Percentiles rank a stretch among this genome's conserved stretches.
phyloP scores from a whole-genome alignment of 2,888 invertebrate genomes.

The Lucinisca nassula region DNA sequence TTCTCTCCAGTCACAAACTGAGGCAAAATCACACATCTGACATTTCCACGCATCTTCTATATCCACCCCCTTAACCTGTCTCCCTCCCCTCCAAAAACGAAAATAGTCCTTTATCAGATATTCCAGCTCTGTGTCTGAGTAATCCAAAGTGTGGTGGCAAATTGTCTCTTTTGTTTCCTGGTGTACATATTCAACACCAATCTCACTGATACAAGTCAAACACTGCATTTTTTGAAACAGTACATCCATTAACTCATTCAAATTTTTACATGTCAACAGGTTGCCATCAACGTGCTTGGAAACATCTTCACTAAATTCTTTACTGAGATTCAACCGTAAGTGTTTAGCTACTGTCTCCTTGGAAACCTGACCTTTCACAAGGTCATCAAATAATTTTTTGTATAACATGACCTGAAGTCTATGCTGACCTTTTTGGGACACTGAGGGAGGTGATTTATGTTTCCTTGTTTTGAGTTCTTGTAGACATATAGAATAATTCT shows the following conservation, averaged over 20 bases:
- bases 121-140: constrained; percentile 75
- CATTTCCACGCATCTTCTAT: constrained; percentile 87
- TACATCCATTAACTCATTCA: constrained; percentile 70
- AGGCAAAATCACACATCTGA: constrained; percentile 82
- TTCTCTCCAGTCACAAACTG: constrained; percentile 84
- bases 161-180: constrained; percentile 80
- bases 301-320: constrained; percentile 76
- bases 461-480: constrained; percentile 84
- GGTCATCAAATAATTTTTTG: constrained; percentile 84
- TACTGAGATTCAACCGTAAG: constrained; percentile 74
- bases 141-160: constrained; percentile 67
- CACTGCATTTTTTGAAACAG: constrained; percentile 75
- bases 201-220: constrained; percentile 78
- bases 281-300: constrained; percentile 60
- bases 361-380: constrained; percentile 79
- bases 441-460: constrained; percentile 74
- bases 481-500: constrained; percentile 79
- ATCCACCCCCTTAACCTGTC: constrained; percentile 82
- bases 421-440: constrained; percentile 79
- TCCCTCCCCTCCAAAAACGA: constrained; percentile 82
- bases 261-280: constrained; percentile 56
- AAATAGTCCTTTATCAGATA: constrained; percentile 65
- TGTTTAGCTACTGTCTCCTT: constrained; percentile 77
- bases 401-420: constrained; percentile 84
- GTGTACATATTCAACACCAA: constrained; percentile 82